Evolutionary conservation across 1,140 invertebrate species (phyloP).

Genomic region (Dreissena polymorpha): DNA sequence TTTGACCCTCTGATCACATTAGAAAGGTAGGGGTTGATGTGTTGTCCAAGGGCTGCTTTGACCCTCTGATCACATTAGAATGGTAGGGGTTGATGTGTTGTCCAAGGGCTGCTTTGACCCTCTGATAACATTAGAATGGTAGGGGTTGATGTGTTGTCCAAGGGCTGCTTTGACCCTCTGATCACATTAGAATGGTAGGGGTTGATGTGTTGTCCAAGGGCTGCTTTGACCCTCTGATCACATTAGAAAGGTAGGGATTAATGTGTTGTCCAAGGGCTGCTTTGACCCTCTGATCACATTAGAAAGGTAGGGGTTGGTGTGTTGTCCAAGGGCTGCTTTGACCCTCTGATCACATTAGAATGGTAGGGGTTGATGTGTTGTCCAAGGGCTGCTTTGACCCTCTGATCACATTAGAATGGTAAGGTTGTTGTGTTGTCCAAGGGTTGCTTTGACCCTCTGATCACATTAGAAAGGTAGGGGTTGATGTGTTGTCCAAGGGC

Average conservation of each 20-base stretch:
- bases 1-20: conserved; percentile 85
- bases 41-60: too few species aligned
- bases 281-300: not conserved
- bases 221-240: conserved; percentile 84
- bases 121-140: conserved; percentile 84
- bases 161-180: not conserved
- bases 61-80: too few species aligned
- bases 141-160: conserved; percentile 12
- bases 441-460: conserved; percentile 82
- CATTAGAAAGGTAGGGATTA: conserved; percentile 80
- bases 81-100: too few species aligned
- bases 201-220: conserved; percentile 85
- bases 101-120: conserved; percentile 82
- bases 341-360: conserved; percentile 84
- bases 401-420: too few species aligned
- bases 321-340: conserved; percentile 83
- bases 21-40: conserved; percentile 70
- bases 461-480: conserved; percentile 82
- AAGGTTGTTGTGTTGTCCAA: conserved; percentile 86
- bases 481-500: too few species aligned
- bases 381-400: not conserved
- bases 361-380: conserved; percentile 57
- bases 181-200: too few species aligned
- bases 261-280: too few species aligned
- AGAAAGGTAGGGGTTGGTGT: too few species aligned